A percentile compares a stretch with the other conserved stretches of the same genome.
phyloP scores from a whole-genome alignment of 2,113 vertebrate genomes.

The Argyrosomus japonicus region DNA sequence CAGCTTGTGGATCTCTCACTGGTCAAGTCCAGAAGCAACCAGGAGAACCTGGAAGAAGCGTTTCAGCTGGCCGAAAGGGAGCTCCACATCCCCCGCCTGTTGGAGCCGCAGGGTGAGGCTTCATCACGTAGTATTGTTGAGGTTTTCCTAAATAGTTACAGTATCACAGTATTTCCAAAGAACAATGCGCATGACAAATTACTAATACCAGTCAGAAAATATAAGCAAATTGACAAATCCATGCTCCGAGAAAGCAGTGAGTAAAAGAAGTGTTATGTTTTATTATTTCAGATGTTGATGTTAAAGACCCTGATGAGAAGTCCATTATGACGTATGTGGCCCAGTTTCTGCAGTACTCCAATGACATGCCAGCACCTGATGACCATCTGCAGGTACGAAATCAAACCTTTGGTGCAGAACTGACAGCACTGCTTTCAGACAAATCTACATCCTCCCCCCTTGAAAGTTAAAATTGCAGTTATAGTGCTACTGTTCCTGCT shows the following conservation, averaged over 20 bases:
- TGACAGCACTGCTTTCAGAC: background rate
- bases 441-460: background rate
- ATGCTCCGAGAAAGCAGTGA: background rate
- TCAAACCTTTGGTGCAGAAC: background rate
- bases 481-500: background rate
- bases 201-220: too few relatives aligned
- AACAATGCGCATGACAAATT: background rate
- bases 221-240: background rate
- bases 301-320: constrained; percentile 91
- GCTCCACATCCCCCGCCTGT: constrained; percentile 89
- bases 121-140: background rate
- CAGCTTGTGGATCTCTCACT: constrained; percentile 88
- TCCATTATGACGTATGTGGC: constrained; percentile 96
- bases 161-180: background rate
- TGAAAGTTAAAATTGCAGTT: background rate
- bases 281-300: constrained; percentile 87
- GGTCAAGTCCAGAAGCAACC: constrained; percentile 84
- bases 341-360: constrained; percentile 93
- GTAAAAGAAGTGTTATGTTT: background rate
- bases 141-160: background rate
- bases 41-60: constrained; percentile 91
- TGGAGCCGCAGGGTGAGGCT: constrained; percentile 90
- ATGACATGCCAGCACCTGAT: constrained; percentile 73
- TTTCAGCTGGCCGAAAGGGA: constrained; percentile 90
- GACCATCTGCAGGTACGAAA: constrained; percentile 83